Evolutionary conservation across 2,797 vertebrate species (phyloP), one percentile per base, ranked within the genome.

Genomic region (Pangasius krempfi): DNA sequence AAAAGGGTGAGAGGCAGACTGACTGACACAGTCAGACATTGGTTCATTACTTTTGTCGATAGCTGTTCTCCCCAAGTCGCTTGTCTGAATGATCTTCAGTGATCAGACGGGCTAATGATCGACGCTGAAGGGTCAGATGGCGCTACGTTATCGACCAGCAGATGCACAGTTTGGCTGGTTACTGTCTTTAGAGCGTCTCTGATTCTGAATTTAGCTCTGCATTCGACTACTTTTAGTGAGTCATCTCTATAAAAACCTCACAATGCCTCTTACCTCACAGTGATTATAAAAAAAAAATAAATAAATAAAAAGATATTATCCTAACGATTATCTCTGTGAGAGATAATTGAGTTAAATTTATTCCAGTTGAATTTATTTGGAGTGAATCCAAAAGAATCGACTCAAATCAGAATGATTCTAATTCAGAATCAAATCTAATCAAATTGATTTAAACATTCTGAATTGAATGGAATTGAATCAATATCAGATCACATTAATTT

Each of bases 51-150:
- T 60, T 89, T 88, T 79, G 86, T 92, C 89, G 66, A 89, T 91
- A 83, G 62, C 86, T n/a, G 75, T 44, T 85, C 64, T 89, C 58
- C 85, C 52, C 52, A 56, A 86, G 91, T 86, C 70, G 70, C 88
- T 91, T 91, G 90, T 88, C 88, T 89, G 90, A 93, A 92, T 89
- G 90, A 91, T 89, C 85, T 87, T 72, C 87, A 86, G 86, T 91
- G 92, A 93, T 92, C 93, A 89, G 82, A 89, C 86, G 56, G 84
- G 52, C 81, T 88, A 92, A 90, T 68, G 85, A 91, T 88, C 56
- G 56, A 60, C 83, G 88, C 78, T 89, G 88, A 91, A 84, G 91
- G 89, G 87, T 92, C 84, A 73, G 66, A 86, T 86, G 86, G 72
- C 82, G 72, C 89, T 44, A 79, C 80, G 86, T 88, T 64, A 91